Evolutionary conservation across 2,113 vertebrate genomes (phyloP).

Genomic region (Sylvilagus bachmani): DNA sequence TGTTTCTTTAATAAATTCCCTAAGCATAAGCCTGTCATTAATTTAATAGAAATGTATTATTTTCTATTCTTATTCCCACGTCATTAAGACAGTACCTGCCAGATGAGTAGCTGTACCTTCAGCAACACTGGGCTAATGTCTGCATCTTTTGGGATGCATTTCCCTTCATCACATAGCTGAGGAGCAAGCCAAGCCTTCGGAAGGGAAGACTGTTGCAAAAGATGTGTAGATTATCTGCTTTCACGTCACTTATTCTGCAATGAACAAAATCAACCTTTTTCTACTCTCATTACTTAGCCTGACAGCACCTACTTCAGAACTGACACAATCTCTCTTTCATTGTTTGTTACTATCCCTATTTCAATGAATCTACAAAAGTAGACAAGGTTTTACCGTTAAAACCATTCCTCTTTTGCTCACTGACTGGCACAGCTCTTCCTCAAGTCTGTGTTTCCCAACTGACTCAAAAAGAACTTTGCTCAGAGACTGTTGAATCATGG

Average conservation of each 20-base stretch:
- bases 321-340: background rate
- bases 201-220: background rate
- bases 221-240: background rate
- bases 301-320: background rate
- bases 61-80: background rate
- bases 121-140: background rate
- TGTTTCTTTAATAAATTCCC: background rate
- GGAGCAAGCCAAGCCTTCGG: background rate
- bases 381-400: background rate
- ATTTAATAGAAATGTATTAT: background rate
- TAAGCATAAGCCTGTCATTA: background rate
- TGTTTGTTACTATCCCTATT: background rate
- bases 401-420: background rate
- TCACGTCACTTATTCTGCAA: fast-evolving
- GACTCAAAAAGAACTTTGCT: background rate
- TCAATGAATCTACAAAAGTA: background rate
- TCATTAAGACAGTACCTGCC: background rate
- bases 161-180: background rate
- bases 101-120: background rate
- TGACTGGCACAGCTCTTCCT: background rate
- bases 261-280: background rate
- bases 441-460: background rate
- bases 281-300: background rate
- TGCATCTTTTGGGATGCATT: background rate
- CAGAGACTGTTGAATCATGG: background rate